Conservation (phyloP, 2,888 invertebrate species). For the Apodemia mormo region DNA sequence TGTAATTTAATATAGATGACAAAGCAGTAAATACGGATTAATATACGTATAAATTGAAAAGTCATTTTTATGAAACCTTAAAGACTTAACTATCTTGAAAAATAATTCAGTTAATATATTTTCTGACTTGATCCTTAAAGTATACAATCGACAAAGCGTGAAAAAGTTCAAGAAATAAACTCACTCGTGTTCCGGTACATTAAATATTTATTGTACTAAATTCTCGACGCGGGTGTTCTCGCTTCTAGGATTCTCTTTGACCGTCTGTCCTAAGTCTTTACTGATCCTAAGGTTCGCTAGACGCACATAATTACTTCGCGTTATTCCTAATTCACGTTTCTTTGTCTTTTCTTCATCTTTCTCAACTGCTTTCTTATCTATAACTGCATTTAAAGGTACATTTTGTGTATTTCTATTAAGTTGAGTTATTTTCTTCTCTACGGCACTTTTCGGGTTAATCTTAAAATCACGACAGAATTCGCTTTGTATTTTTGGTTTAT, state of each 20-base stretch:
- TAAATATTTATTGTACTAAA: slow-evolving; percentile 1
- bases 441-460: slow-evolving; percentile 42
- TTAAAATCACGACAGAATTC: slow-evolving; percentile 54
- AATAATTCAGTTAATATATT: no score
- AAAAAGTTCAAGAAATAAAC: not conserved
- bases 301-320: slow-evolving; percentile 73
- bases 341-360: slow-evolving; percentile 42
- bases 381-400: slow-evolving; percentile 44
- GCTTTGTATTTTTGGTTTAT: slow-evolving; percentile 37
- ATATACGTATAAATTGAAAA: no score
- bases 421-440: slow-evolving; percentile 43
- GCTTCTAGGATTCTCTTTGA: slow-evolving; percentile 37
- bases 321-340: slow-evolving; percentile 60
- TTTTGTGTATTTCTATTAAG: slow-evolving; percentile 46
- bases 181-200: not conserved
- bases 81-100: no score
- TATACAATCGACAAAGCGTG: not conserved
- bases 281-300: slow-evolving; percentile 73
- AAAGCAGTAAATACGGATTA: no score
- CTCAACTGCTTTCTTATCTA: slow-evolving; percentile 45
- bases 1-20: no score
- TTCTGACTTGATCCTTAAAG: not conserved
- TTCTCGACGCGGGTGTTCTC: slow-evolving; percentile 14
- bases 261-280: slow-evolving; percentile 46
- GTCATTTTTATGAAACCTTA: no score